phyloP scores from a whole-genome alignment of 2,888 invertebrate genomes.

The Chouioia cunea region DNA sequence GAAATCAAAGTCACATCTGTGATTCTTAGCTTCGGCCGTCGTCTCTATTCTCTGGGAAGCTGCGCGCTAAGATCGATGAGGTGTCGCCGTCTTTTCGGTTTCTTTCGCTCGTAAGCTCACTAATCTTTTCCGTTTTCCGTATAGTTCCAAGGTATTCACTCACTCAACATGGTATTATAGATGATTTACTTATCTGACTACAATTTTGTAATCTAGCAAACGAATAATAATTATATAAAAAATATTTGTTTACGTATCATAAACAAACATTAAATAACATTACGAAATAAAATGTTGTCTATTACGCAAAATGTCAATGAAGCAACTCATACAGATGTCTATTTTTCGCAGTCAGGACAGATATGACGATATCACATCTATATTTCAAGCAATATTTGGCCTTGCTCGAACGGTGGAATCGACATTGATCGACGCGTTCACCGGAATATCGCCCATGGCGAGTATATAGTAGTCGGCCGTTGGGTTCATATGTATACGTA shows the following conservation, averaged over 20 bases:
- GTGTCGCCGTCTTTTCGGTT: constrained; percentile 47
- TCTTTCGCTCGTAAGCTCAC: constrained; percentile 22
- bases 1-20: constrained; percentile 69
- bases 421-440: constrained; percentile 42
- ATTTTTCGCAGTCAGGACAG: constrained; percentile 18
- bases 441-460: too few relatives aligned
- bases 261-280: too few relatives aligned
- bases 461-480: too few relatives aligned
- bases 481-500: neutral
- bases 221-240: too few relatives aligned
- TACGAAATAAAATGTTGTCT: too few relatives aligned
- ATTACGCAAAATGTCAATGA: too few relatives aligned
- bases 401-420: neutral
- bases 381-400: constrained; percentile 46
- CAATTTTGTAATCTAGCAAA: too few relatives aligned
- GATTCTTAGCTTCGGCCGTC: constrained; percentile 58
- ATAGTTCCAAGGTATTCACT: constrained; percentile 18
- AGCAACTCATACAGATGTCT: constrained; percentile 37
- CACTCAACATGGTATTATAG: too few relatives aligned
- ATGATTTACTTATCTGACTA: too few relatives aligned
- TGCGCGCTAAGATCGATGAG: constrained; percentile 66
- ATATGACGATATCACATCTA: constrained; percentile 27
- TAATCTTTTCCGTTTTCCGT: constrained; percentile 11
- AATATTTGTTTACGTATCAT: too few relatives aligned
- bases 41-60: constrained; percentile 54